These are phyloP conservation scores for Baronia brevicornis DNA, from an alignment of 2,888 invertebrate species.

Conservation along the genomic window DNA sequence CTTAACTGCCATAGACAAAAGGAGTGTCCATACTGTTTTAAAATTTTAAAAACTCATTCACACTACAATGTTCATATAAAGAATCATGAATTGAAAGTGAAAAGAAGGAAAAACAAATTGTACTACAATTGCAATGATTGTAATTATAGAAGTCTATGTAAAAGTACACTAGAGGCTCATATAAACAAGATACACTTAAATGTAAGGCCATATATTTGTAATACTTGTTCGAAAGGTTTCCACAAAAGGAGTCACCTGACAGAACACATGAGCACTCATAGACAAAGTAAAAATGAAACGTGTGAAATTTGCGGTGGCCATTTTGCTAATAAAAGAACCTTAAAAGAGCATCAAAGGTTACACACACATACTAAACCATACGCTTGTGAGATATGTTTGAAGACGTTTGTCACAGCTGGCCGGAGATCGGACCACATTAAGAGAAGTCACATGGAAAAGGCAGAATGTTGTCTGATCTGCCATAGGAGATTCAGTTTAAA, in stretches of 20 bases:
- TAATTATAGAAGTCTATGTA: slow-evolving; percentile 34
- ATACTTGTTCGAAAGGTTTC: slow-evolving; percentile 41
- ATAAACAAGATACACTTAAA: slow-evolving; percentile 42
- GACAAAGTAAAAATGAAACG: slow-evolving; percentile 29
- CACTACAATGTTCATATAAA: slow-evolving; percentile 34
- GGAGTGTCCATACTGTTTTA: slow-evolving; percentile 36
- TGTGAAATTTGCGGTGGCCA: slow-evolving; percentile 46
- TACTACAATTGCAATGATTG: slow-evolving; percentile 34
- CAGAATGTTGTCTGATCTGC: slow-evolving; percentile 38
- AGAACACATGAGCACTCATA: slow-evolving; percentile 36
- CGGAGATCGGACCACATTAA: slow-evolving; percentile 44
- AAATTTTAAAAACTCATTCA: slow-evolving; percentile 34
- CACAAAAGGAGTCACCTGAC: slow-evolving; percentile 43
- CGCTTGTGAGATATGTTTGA: slow-evolving; percentile 38
- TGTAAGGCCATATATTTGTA: slow-evolving; percentile 35
- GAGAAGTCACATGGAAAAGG: slow-evolving; percentile 40
- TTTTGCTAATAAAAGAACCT: slow-evolving; percentile 40
- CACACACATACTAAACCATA: slow-evolving; percentile 42
- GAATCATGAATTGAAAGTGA: slow-evolving; percentile 24
- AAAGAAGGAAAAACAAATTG: slow-evolving; percentile 20
- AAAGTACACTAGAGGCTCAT: slow-evolving; percentile 40
- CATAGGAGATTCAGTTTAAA: slow-evolving; percentile 44
- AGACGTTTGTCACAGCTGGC: slow-evolving; percentile 42
- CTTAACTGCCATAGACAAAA: slow-evolving; percentile 28
- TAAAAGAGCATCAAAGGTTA: slow-evolving; percentile 39